Evolutionary conservation across 2,888 invertebrate genomes (phyloP), one percentile per base, ranked within the genome.

Genomic region (Mesodorylaimus sp.): DNA sequence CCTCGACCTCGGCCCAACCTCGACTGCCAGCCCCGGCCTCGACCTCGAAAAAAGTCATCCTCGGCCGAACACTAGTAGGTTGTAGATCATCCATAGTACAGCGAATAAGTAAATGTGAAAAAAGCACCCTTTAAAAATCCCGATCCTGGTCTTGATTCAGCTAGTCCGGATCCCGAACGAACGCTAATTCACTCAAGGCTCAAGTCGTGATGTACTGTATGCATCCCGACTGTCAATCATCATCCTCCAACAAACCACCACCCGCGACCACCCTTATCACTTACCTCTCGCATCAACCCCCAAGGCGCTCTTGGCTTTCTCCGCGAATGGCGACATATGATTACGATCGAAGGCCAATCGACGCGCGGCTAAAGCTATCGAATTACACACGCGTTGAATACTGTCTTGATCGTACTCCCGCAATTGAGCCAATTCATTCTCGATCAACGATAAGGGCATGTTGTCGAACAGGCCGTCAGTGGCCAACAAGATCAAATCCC

Each of bases 381-480:
- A 80, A 72, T 91, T 89, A 54, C 89, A 91, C 53, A 86, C 85
- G 60, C 79, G 80, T 70, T 91, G 89, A 59, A 91, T 61, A 50
- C 58, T 62, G 38, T 66, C 66, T 45, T 61, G 54, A 45, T 61
- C 62, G 41, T 60, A 60, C 45, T 54, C 55, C 26, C 41, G 42
- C 28, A 61, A 71, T 70, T 68, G 80, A 77, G 58, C 77, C 70
- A 93, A 76, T 70, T 88, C 85, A 46, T 81, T 80, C 58, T 91
- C 75, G 62, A 95, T 77, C 66, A 89, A 76, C 57, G 81, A 79
- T 62, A 87, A 87, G 53, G 89, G 88, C 61, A 95, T 80, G 73
- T 95, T 95, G 73, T 97, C 95, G 73, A 95, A 97, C 50, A 97
- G 84, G 48, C 95, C 95, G 71, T 97, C 95, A 1, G 95, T 95